Base-by-base conservation (phyloP, 1,140 invertebrate genomes). In the Protaetia brevitarsis region DNA sequence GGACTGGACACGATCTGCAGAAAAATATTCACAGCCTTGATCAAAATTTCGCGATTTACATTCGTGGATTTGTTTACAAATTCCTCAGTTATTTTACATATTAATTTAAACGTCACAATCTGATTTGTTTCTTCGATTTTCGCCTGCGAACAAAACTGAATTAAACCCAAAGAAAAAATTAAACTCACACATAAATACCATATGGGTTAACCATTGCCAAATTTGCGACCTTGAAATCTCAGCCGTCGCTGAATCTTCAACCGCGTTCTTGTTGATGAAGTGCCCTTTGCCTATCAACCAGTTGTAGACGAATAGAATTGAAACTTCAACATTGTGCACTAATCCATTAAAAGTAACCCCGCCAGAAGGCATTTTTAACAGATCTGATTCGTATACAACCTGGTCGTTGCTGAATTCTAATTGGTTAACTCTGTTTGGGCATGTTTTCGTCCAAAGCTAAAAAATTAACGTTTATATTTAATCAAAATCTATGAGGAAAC, bases 161-260 rank as follows among this genome's bases (percentile, higher is more conserved):
- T 27, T 57, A 69, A 30, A 21, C n/a, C 51, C 60, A 36, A 29
- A 45, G 19, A 61, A 51, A 45, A 45, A 13, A 45, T 23, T 59
- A 36, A 10, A 36, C 2, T 36, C 34, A 36, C 11, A 37, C 10
- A 19, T 7, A 34, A 13, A 19, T 72, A 85, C 87, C 70, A 81
- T 75, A 72, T 89, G 87, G 65, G 83, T 77, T 63, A 90, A 85
- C 87, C 88, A 90, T 75, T 91, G 88, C 88, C 88, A 90, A 30
- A 91, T 82, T 78, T 90, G 86, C 10, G 82, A 84, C 45, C 88
- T 81, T 2, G 86, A 88, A 69, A 90, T 90, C 76, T 91, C 88
- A 2, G 88, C 88, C 0, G 89, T 91, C 3, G 88, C 89, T 0
- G 88, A 89, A 76, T 91, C 89, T 74, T 91, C 88, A 45, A 90